Base-by-base conservation (phyloP, 2,113 vertebrate species). In the Todiramphus saurophagus region DNA sequence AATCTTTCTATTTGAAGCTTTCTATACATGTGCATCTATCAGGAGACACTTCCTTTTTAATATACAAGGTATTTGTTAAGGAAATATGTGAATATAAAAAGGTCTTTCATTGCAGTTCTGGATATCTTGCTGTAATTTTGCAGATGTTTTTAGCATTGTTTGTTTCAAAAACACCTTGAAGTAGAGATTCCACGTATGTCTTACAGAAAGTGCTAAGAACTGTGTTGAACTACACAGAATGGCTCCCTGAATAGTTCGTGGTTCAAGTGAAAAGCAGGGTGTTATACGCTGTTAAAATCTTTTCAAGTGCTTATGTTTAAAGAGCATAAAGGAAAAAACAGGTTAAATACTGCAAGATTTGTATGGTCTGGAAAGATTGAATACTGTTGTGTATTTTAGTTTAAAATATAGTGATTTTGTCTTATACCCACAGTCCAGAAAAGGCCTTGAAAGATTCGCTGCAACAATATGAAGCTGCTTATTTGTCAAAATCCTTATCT, bases 401-500 rank as follows among this genome's bases (percentile, higher is more conserved):
- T 83, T 77, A 59, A 95, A 95, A 87, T 55, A 13, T 59, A 43
- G 3, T 79, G 56, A 87, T 72, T 62, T 87, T 94, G 55, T 96
- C 72, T 94, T 94, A n/a, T 69, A 74, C 24, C 17, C 28, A 43
- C 85, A 99, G 99, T 96, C 99, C 99, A 90, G 99, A 99, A 97
- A 99, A 98, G 81, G 98, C 98, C 53, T 98, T 99, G 94, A 99
- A 99, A 97, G 98, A 98, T 90, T 99, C 99, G 11, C 97, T 99
- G 37, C 99, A 99, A 97, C 98, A 98, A 0, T 99, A 99, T 33
- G 99, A 99, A 97, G 98, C 99, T 30, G 99, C 99, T 41, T 99
- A 99, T 96, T 98, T 99, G 28, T 99, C 99, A 95, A 99, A 99
- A 97, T 99, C 99, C 16, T 98, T 99, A 48, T 99, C 99, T 21